phyloP scores from a whole-genome alignment of 2,797 vertebrate species.

The Pelobates cultripes region DNA sequence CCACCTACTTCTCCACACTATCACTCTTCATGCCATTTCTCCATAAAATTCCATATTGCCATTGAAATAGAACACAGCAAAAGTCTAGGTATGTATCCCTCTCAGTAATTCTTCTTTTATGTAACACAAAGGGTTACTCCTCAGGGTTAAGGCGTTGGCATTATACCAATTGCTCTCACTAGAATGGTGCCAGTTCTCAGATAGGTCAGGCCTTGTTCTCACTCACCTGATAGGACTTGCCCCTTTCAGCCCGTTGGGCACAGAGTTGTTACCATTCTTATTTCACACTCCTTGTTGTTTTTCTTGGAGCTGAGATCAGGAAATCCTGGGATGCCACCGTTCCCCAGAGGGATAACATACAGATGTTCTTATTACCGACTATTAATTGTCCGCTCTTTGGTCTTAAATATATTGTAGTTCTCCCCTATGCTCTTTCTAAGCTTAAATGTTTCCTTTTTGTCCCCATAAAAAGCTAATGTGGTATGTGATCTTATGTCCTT shows the following conservation, averaged over 20 bases:
- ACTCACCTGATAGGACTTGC: constrained; percentile 48
- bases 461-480: no score
- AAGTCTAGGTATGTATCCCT: background rate
- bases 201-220: constrained; percentile 53
- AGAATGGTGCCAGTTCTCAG: constrained; percentile 29
- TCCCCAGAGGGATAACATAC: constrained; percentile 5
- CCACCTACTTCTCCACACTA: no score
- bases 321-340: constrained; percentile 22
- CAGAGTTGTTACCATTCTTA: constrained; percentile 29
- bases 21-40: no score
- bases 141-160: constrained; percentile 36
- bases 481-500: no score
- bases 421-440: no score
- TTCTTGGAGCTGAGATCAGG: constrained; percentile 27
- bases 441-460: no score
- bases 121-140: constrained; percentile 29
- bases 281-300: constrained; percentile 51
- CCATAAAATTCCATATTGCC: no score
- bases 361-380: no score
- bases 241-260: constrained; percentile 40
- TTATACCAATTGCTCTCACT: constrained; percentile 12
- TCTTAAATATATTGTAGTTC: no score
- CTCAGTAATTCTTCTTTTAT: background rate
- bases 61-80: no score
- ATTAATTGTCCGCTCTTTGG: no score